Evolutionary conservation across 1,140 invertebrate species (phyloP).

Genomic region (Lasioglossum albipes): DNA sequence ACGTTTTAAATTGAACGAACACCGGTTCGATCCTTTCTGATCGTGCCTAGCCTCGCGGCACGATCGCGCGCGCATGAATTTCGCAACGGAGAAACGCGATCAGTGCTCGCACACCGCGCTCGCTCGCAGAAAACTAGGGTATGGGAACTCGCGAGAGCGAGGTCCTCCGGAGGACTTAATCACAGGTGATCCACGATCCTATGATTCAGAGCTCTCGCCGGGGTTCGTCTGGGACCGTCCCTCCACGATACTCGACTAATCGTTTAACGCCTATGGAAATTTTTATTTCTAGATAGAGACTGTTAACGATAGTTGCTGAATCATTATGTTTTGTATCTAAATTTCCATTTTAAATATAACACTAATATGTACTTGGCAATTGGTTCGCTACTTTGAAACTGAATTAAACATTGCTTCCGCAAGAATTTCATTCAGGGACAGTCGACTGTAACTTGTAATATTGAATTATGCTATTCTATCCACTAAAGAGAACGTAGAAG

Average conservation of each 20-base stretch:
- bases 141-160: constrained; percentile 64
- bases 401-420: too few relatives aligned
- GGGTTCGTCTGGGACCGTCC: background rate
- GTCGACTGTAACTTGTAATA: too few relatives aligned
- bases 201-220: background rate
- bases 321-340: too few relatives aligned
- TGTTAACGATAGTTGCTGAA: background rate
- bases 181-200: constrained; percentile 48
- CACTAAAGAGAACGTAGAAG: too few relatives aligned
- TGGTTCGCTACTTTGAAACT: too few relatives aligned
- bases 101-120: constrained; percentile 59
- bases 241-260: background rate
- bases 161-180: constrained; percentile 57
- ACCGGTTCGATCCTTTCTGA: constrained; percentile 6
- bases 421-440: too few relatives aligned
- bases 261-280: background rate
- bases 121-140: constrained; percentile 71
- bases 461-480: too few relatives aligned
- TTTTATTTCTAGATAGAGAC: background rate
- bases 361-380: too few relatives aligned
- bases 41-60: constrained; percentile 22
- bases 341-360: too few relatives aligned
- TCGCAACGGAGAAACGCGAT: constrained; percentile 61
- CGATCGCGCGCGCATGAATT: constrained; percentile 35
- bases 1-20: constrained; percentile 9